phyloP scores from a whole-genome alignment of 1,140 invertebrate genomes.

The Drosophila ogumai region DNA sequence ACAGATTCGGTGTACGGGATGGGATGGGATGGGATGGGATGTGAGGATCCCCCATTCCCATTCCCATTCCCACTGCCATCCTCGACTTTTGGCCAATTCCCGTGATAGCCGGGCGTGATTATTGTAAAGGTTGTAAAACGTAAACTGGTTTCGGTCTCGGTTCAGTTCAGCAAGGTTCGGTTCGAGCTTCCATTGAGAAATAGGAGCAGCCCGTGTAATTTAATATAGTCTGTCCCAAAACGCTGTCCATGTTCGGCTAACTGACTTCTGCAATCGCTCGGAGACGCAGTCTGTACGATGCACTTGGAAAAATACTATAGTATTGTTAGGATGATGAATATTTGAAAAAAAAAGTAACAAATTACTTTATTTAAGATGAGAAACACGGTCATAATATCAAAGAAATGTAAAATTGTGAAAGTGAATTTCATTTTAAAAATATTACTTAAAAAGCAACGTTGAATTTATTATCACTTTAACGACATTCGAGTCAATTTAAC shows the following conservation, averaged over 20 bases:
- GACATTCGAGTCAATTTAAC: background rate
- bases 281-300: conserved; percentile 21
- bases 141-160: conserved; percentile 43
- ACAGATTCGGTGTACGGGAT: conserved; percentile 27
- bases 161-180: conserved; percentile 10
- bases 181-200: conserved; percentile 55
- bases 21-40: conserved; percentile 2
- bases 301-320: conserved; percentile 20
- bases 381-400: too few relatives aligned
- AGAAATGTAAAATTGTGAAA: background rate
- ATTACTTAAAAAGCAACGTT: background rate
- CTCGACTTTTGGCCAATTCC: conserved; percentile 43
- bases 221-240: conserved; percentile 78
- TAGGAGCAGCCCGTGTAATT: conserved; percentile 70
- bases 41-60: conserved; percentile 2
- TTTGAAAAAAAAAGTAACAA: background rate
- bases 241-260: conserved; percentile 79
- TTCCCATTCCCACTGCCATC: background rate
- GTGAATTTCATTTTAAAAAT: background rate
- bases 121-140: conserved; percentile 54
- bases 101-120: conserved; percentile 44
- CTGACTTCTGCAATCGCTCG: conserved; percentile 69
- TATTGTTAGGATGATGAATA: too few relatives aligned
- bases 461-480: background rate
- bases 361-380: too few relatives aligned